Evolutionary conservation across 2,888 invertebrate species (phyloP), one percentile per base, ranked within the genome.

Genomic region (Sthenelais limicola): DNA sequence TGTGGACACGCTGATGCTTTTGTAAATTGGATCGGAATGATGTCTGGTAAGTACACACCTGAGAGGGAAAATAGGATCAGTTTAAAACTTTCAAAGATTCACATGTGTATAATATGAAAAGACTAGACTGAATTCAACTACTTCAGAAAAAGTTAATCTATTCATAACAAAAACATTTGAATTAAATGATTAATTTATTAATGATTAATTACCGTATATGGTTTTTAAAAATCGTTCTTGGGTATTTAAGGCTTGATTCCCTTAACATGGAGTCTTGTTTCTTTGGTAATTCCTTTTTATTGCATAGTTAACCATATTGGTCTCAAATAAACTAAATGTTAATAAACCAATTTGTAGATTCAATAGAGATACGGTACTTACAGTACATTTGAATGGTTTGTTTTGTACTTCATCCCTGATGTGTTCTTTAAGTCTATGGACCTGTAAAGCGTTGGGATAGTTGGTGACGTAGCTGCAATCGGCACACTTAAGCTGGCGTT

Each of bases 1-100:
- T 91, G 83, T 91, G 91, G 7, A 91, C 91, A 67, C 91, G 84
- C 38, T 90, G 86, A 80, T 91, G 91, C 18, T 76, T 76, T 26
- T 70, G 72, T 9, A 76, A 73, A 68, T 76, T 76, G 5, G 73
- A 72, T 15, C 67, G 68, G 62, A 73, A 76, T 21, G 70, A 43
- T 1, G 76, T 76, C 33, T 69, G 71, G 76, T 76, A 76, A 47
- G 56, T 62, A 52, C 76, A 76, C 3, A 62, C 24, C 62, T 62
- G 62, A 12, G 43, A 43, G 43, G 18, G 43, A 43, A 18, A n/a
- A n/a, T n/a, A n/a, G n/a, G n/a, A n/a, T n/a, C n/a, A n/a, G n/a
- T n/a, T n/a, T n/a, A n/a, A n/a, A n/a, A n/a, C n/a, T n/a, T n/a
- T n/a, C n/a, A n/a, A n/a, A n/a, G n/a, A n/a, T n/a, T n/a, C n/a